Conservation (phyloP, 2,797 vertebrate genomes). For the Sebastes trivittatus region DNA sequence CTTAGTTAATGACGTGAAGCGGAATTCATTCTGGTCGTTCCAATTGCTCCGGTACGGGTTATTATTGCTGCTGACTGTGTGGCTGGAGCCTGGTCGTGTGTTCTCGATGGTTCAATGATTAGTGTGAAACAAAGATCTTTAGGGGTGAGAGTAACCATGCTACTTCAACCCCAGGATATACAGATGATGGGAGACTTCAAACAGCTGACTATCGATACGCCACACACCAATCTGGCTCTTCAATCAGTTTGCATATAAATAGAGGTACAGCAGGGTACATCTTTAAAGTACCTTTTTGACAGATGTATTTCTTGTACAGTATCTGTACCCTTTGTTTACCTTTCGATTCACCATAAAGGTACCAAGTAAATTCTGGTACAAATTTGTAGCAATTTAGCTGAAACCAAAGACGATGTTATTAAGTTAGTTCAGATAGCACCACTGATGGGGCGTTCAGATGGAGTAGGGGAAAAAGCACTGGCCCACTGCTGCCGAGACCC, state of each 20-base stretch:
- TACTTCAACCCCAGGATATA: not conserved
- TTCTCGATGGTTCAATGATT: not conserved
- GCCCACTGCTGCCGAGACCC: not conserved
- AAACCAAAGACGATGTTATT: not conserved
- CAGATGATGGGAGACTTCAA: not conserved
- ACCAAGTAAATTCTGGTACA: no score
- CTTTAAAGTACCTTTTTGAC: no score
- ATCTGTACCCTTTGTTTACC: no score
- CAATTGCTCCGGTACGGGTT: not conserved
- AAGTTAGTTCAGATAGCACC: not conserved
- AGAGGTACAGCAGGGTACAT: no score
- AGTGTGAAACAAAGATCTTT: not conserved
- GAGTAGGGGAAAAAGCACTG: not conserved
- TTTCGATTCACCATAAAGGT: no score
- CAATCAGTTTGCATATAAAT: not conserved
- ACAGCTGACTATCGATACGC: not conserved
- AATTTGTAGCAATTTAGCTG: no score
- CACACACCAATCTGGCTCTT: not conserved
- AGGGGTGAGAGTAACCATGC: not conserved
- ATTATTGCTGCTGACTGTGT: not conserved
- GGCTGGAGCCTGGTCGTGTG: not conserved
- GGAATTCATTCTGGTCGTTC: not conserved
- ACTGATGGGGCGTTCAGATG: not conserved
- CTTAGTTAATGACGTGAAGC: conserved; percentile 1
- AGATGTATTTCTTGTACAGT: no score